These are phyloP conservation scores for Siniperca knerii DNA, from an alignment of 2,113 vertebrate genomes.

Conservation along the genomic window DNA sequence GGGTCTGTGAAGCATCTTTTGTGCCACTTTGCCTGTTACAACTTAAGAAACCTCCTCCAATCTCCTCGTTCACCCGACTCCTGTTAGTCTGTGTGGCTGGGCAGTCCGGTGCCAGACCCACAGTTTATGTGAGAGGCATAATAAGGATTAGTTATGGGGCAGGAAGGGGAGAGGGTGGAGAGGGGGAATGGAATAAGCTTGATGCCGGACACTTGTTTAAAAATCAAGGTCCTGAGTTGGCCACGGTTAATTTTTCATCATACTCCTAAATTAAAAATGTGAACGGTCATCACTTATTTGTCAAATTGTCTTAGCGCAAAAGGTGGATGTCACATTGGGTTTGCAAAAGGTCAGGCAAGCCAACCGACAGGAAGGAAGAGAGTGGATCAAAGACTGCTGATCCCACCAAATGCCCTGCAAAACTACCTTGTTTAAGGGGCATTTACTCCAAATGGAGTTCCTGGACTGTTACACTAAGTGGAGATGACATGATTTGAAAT, in stretches of 20 bases:
- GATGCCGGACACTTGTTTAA: slow-evolving; percentile 61
- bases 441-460: slow-evolving; percentile 77
- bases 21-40: slow-evolving; percentile 52
- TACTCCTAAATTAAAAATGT: slow-evolving; percentile 86
- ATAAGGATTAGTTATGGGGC: slow-evolving; percentile 76
- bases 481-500: slow-evolving; percentile 79
- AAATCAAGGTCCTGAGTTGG: slow-evolving; percentile 79
- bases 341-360: slow-evolving; percentile 77
- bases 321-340: slow-evolving; percentile 79
- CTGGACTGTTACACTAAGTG: slow-evolving; percentile 72
- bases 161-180: slow-evolving; percentile 30
- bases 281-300: slow-evolving; percentile 86
- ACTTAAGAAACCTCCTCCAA: slow-evolving; percentile 50
- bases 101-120: slow-evolving; percentile 61
- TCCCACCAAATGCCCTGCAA: slow-evolving; percentile 69
- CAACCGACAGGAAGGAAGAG: slow-evolving; percentile 42
- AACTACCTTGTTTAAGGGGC: slow-evolving; percentile 73
- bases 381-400: slow-evolving; percentile 76
- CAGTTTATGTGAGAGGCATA: slow-evolving; percentile 77
- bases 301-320: slow-evolving; percentile 80
- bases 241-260: slow-evolving; percentile 83
- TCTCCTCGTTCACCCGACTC: slow-evolving; percentile 51
- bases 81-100: slow-evolving; percentile 57
- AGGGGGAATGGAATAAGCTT: slow-evolving; percentile 12
- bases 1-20: slow-evolving; percentile 64